Conservation (phyloP, 2,113 vertebrate species). For the Penelope pileata region DNA sequence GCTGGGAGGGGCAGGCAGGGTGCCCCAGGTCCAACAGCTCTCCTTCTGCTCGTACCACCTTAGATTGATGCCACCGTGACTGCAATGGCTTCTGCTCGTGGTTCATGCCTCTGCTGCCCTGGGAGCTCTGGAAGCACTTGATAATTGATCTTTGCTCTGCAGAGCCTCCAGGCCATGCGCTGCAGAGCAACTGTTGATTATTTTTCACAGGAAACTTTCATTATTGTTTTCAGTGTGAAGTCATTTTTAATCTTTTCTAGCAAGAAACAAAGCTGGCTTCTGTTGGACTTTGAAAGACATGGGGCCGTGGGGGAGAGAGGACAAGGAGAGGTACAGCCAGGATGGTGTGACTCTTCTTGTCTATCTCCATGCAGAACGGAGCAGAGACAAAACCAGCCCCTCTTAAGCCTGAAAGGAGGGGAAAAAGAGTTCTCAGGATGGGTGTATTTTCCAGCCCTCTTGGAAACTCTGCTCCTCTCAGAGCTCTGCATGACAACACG, state of each 20-base stretch:
- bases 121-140: not conserved
- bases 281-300: not conserved
- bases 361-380: not conserved
- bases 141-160: not conserved
- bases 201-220: not conserved
- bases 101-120: not conserved
- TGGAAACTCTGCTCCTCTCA: not conserved
- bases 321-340: not conserved
- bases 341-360: not conserved
- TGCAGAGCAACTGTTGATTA: not conserved
- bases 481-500: not conserved
- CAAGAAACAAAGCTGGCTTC: not conserved
- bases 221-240: not conserved
- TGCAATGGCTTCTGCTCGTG: accelerated
- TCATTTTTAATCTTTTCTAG: not conserved
- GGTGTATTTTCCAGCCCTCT: not conserved
- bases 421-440: not conserved
- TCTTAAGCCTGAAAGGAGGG: not conserved
- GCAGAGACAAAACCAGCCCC: not conserved
- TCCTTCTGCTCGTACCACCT: not conserved
- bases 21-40: accelerated
- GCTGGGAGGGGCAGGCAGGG: not conserved
- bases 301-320: not conserved
- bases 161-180: not conserved
- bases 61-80: not conserved